Base-by-base conservation (phyloP, 2,797 vertebrate genomes). In the Crax fasciolata region DNA sequence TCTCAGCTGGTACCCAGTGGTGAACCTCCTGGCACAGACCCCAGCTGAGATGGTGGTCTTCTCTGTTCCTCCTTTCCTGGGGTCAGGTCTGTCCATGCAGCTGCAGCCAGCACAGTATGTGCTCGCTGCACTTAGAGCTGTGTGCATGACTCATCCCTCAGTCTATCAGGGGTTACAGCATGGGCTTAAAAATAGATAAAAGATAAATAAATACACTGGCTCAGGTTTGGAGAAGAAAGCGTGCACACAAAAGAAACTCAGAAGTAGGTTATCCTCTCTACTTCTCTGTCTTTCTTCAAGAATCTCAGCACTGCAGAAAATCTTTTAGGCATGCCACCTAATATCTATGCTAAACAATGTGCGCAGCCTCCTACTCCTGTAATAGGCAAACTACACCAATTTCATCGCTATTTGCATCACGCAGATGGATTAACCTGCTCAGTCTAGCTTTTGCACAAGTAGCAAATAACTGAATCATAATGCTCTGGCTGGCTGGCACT, bases 391-490 rank as follows among this genome's bases (percentile, higher is more conserved):
- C 85, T 95, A 97, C 88, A 97, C 94, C 84, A 98, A 89, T 82
- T 98, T 97, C 84, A 96, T 48, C 23, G 97, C 98, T 72, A 30
- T 93, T 94, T 95, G 86, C 89, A 96, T 96, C 91, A 27, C 89
- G 67, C 2, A 7, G 38, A 41, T 41, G 59, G 62, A 72, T 88
- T 79, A 92, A 86, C 97, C 97, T 92, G 49, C 96, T 98, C 97
- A 96, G 95, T 73, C 97, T 96, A 48, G 97, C 96, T 94, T 97
- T 97, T 70, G 98, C 97, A 63, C 97, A 95, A 54, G 98, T 96
- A 51, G 97, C 97, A 79, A 97, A 92, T 93, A 97, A 90, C 70
- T 97, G 95, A 94, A 97, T 98, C 97, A 97, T 96, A 20, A 96
- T 97, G 94, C 97, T 84, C 97, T 95, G 63, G 96, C 97, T 95